Conservation (phyloP, 2,113 vertebrate species). For the Brachirus orientalis region DNA sequence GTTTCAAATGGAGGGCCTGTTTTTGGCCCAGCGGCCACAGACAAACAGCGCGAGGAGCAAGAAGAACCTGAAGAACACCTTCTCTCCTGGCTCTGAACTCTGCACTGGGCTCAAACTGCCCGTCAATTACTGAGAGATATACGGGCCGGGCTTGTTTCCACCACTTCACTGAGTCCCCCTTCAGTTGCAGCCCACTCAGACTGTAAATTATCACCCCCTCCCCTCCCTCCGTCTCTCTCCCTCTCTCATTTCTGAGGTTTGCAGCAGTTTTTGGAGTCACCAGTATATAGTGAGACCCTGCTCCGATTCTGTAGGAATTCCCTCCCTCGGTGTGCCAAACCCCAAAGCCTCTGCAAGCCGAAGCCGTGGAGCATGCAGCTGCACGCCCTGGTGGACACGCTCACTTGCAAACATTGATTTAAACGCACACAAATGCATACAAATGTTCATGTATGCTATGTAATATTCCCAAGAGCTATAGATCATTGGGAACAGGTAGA, state of each 20-base stretch:
- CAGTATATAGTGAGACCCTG: slow-evolving; percentile 62
- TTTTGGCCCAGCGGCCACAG: slow-evolving; percentile 41
- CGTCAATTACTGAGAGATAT: slow-evolving; percentile 72
- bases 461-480: slow-evolving; percentile 66
- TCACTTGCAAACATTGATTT: slow-evolving; percentile 73
- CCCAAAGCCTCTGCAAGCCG: slow-evolving; percentile 43
- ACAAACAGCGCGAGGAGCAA: slow-evolving; percentile 32
- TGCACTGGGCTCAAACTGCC: slow-evolving; percentile 34
- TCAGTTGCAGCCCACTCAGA: slow-evolving; percentile 49
- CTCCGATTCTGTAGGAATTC: slow-evolving; percentile 71
- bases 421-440: slow-evolving; percentile 70
- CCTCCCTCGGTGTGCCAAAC: slow-evolving; percentile 67
- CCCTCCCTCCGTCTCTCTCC: not conserved
- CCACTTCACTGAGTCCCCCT: slow-evolving; percentile 72
- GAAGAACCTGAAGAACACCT: slow-evolving; percentile 46
- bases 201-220: slow-evolving; percentile 68
- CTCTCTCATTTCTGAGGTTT: slow-evolving; percentile 20
- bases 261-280: slow-evolving; percentile 63
- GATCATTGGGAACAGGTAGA: slow-evolving; percentile 72
- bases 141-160: slow-evolving; percentile 58
- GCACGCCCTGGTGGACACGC: slow-evolving; percentile 62
- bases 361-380: slow-evolving; percentile 62
- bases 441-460: slow-evolving; percentile 66
- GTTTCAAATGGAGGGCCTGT: slow-evolving; percentile 60
- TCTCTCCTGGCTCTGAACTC: slow-evolving; percentile 67